Base-by-base conservation (phyloP, 2,888 invertebrate genomes). In the Sycophila texana region DNA sequence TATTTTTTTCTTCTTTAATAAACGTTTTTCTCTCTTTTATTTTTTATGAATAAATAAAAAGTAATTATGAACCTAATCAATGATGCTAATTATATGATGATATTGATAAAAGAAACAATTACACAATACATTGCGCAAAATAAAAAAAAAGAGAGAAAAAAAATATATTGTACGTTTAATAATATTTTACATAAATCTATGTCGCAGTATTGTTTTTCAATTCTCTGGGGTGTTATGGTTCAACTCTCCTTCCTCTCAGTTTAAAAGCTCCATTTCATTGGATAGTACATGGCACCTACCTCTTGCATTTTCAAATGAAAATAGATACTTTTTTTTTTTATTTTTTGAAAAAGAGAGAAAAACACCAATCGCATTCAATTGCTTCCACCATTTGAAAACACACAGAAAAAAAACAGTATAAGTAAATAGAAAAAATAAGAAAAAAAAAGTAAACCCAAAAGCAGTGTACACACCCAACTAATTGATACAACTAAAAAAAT, bases 221-320 rank as follows among this genome's bases (percentile, higher is more conserved):
- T 82, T 83, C 82, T 85, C 82, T 84, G 83, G 82, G 82, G 79
- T 67, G 74, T 85, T 81, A 84, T 84, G 87, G 87, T 88, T 86
- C 85, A 85, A 84, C 84, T 88, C 88, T 89, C 90, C 89, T 90
- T 89, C 90, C 90, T 90, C 90, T 91, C 90, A 88, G 88, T 89
- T 89, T 89, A 88, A 84, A 87, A 89, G 86, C 83, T 86, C 83
- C 83, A 83, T 83, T 82, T 75, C 74, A 72, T 79, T 83, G 82
- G 82, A 81, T 82, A 84, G 82, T 82, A 83, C 83, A 85, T 85
- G 84, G 84, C 82, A 84, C 83, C 85, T 84, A 83, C 80, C 81
- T 83, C 80, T 82, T 80, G 63, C 75, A 81, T 79, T 83, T 26
- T 77, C 77, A 70, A 80, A 82, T 81, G 73, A 73, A 80, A 80